Base-by-base conservation (phyloP, 1,140 invertebrate species). In the Cecropterus lyciades region DNA sequence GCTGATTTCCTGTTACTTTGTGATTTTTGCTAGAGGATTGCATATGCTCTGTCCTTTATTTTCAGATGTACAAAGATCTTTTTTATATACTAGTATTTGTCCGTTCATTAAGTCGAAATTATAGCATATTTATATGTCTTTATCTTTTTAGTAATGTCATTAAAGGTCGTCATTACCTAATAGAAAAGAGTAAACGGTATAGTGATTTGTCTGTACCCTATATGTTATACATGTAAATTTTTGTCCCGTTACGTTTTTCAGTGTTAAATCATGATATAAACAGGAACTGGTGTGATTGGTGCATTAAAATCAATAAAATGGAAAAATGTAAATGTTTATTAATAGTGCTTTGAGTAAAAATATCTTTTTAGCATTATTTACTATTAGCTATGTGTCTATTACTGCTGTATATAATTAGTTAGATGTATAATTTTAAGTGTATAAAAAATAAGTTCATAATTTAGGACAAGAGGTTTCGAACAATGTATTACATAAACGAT, bases 351-450 rank as follows among this genome's bases (percentile, higher is more conserved):
- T 27, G 20, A 51, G 16, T 48, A 20, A 17, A 17, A 10, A 10
- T 0, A 24, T 51, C n/a, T n/a, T n/a, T n/a, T n/a, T n/a, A n/a
- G n/a, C n/a, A 51, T 13, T 13, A 37, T 51, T 53, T 51, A 51
- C 49, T n/a, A 17, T 51, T 30, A 14, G 16, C 27, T 53, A 51
- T 8, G 15, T 42, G 16, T 55, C 30, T 42, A 37, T 20, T 40
- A 53, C 13, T 33, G 52, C 52, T 55, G 52, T 55, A 55, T 40
- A 55, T 55, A 55, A 33, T 30, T 55, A 40, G 15, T 33, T 42
- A 55, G 52, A 17, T 55, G 52, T 55, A 55, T 14, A 55, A 55
- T 55, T 40, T 40, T 55, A 55, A 53, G 51, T 53, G 27, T 53
- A 30, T 14, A 2, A 13, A 53, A n/a, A 15, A 10, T 16, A 15